Percentiles rank a stretch among this genome's conserved stretches.
These are phyloP conservation scores for Myotis lucifugus DNA, from an alignment of 2,113 vertebrate species.

Conservation along the genomic window DNA sequence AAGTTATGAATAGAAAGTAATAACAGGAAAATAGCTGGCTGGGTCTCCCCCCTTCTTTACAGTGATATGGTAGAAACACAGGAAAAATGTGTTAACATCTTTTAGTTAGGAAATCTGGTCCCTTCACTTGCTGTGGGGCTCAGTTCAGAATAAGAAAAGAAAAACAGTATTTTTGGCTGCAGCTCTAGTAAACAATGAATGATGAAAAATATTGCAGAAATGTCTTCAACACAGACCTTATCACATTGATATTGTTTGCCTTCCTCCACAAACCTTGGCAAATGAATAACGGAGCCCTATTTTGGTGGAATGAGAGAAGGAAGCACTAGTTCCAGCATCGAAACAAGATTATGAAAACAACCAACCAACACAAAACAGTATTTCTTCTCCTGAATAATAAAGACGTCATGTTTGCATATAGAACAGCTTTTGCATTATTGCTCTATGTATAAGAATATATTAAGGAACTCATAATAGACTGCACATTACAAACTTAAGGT, in stretches of 20 bases:
- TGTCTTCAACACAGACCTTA: slow-evolving; percentile 67
- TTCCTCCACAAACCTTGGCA: slow-evolving; percentile 75
- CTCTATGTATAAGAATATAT: slow-evolving; percentile 88
- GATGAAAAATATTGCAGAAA: slow-evolving; percentile 73
- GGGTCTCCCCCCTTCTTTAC: slow-evolving; percentile 78
- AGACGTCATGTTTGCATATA: slow-evolving; percentile 89
- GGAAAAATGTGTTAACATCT: slow-evolving; percentile 79
- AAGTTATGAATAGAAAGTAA: slow-evolving; percentile 87
- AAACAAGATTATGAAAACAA: slow-evolving; percentile 79
- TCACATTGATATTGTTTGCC: slow-evolving; percentile 39
- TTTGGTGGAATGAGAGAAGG: slow-evolving; percentile 78
- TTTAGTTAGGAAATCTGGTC: slow-evolving; percentile 82
- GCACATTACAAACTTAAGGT: slow-evolving; percentile 92
- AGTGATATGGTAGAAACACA: slow-evolving; percentile 86
- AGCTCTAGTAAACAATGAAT: slow-evolving; percentile 83
- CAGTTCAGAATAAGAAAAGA: slow-evolving; percentile 79
- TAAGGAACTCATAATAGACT: slow-evolving; percentile 88
- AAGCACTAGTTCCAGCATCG: slow-evolving; percentile 76
- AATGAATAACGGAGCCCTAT: slow-evolving; percentile 79
- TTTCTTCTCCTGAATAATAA: slow-evolving; percentile 82
- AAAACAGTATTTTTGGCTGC: slow-evolving; percentile 84
- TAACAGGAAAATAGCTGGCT: slow-evolving; percentile 80
- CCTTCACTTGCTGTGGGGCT: slow-evolving; percentile 80
- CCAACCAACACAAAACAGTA: slow-evolving; percentile 76
- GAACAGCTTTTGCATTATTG: slow-evolving; percentile 90